phyloP scores from a whole-genome alignment of 1,140 invertebrate genomes.

The Dysdera silvatica region DNA sequence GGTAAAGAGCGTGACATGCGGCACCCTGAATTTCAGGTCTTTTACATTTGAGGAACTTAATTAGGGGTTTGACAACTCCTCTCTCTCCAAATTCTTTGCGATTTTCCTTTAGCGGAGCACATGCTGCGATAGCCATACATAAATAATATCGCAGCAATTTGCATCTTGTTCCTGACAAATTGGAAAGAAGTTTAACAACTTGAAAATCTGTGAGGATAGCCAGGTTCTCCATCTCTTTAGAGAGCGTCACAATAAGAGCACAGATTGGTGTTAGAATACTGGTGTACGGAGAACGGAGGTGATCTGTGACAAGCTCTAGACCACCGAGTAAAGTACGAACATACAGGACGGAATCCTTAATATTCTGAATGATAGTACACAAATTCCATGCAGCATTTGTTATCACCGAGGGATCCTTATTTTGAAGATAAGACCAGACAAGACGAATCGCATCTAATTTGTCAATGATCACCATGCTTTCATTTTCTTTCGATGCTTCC shows the following conservation, averaged over 20 bases:
- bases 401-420: conserved; percentile 3
- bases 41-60: conserved; percentile 13
- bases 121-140: conserved; percentile 20
- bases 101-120: background rate
- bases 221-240: conserved; percentile 9
- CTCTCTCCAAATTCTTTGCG: conserved; percentile 8
- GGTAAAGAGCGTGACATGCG: conserved; percentile 3
- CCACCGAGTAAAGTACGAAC: conserved; percentile 10
- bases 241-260: conserved; percentile 12
- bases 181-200: conserved; percentile 8
- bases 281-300: background rate
- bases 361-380: conserved; percentile 14
- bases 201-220: conserved; percentile 12
- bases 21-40: background rate
- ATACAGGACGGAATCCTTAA: conserved; percentile 4
- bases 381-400: conserved; percentile 19
- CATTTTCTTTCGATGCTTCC: background rate
- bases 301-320: conserved; percentile 10
- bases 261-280: conserved; percentile 10
- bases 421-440: conserved; percentile 16
- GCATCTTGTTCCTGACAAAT: conserved; percentile 5
- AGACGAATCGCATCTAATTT: conserved; percentile 9
- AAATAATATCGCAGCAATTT: conserved; percentile 9
- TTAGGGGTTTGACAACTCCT: conserved; percentile 2
- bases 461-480: conserved; percentile 8